phyloP scores from a whole-genome alignment of 2,888 invertebrate species.

The Lampropteryx suffumata region DNA sequence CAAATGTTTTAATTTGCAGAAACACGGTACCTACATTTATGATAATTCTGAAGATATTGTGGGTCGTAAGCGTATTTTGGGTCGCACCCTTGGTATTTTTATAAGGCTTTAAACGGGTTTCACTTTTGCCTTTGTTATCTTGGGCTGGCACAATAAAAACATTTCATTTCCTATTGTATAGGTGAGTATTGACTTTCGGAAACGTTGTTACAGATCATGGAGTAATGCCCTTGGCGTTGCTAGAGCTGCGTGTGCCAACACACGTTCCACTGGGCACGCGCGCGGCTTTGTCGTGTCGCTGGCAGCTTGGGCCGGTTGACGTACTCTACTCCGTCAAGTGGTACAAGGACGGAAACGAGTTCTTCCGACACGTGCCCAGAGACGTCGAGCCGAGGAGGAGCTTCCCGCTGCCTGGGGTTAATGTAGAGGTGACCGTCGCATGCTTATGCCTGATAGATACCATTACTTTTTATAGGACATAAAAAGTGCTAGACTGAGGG shows the following conservation, averaged over 20 bases:
- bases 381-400: constrained; percentile 91
- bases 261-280: constrained; percentile 91
- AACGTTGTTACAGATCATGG: constrained; percentile 53
- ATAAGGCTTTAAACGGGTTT: constrained; percentile 32
- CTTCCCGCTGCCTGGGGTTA: constrained; percentile 90
- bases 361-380: constrained; percentile 92
- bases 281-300: constrained; percentile 90
- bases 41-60: constrained; percentile 25
- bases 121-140: constrained; percentile 32
- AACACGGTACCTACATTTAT: constrained; percentile 26
- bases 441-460: too few species aligned
- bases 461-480: not conserved
- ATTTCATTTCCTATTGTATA: constrained; percentile 13
- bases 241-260: constrained; percentile 91
- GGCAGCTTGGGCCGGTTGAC: constrained; percentile 90
- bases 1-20: constrained; percentile 33
- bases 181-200: constrained; percentile 1
- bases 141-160: constrained; percentile 22
- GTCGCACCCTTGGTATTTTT: constrained; percentile 30
- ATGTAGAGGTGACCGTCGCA: constrained; percentile 87
- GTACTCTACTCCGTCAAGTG: constrained; percentile 94
- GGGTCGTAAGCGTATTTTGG: constrained; percentile 31
- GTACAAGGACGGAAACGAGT: constrained; percentile 96
- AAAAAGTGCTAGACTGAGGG: too few species aligned
- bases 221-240: constrained; percentile 83